These are phyloP conservation scores for Aulostomus chinensis DNA, from an alignment of 2,797 vertebrate species.

Conservation along the genomic window DNA sequence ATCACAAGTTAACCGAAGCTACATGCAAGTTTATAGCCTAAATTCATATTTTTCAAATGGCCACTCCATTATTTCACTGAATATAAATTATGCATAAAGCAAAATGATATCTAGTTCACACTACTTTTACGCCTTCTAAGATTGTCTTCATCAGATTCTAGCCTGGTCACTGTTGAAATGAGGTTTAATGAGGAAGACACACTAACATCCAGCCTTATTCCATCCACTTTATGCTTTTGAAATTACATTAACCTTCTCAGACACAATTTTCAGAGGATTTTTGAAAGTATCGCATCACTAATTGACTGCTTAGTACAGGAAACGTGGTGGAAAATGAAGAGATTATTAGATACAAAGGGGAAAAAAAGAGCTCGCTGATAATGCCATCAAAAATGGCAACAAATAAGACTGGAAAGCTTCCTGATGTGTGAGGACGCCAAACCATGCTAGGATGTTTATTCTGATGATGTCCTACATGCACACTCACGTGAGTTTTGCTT, in stretches of 20 bases:
- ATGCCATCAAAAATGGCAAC: constrained; percentile 61
- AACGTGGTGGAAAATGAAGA: constrained; percentile 81
- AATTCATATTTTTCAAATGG: constrained; percentile 49
- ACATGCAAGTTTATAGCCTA: constrained; percentile 24
- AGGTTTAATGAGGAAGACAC: constrained; percentile 61
- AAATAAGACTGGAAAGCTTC: constrained; percentile 33
- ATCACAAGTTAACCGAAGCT: constrained; percentile 1
- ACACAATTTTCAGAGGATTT: constrained; percentile 61
- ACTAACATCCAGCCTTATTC: constrained; percentile 52
- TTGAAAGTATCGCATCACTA: constrained; percentile 75
- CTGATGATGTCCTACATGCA: constrained; percentile 5
- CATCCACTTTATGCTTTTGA: constrained; percentile 68
- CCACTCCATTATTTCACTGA: constrained; percentile 19
- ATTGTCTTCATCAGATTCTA: constrained; percentile 46
- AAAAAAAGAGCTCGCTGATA: constrained; percentile 63
- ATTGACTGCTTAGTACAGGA: constrained; percentile 78
- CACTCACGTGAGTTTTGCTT: constrained; percentile 45
- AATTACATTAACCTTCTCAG: constrained; percentile 79
- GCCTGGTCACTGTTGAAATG: constrained; percentile 28
- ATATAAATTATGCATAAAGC: constrained; percentile 40
- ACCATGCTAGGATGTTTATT: background rate
- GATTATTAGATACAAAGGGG: constrained; percentile 74
- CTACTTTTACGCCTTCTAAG: constrained; percentile 28
- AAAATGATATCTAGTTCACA: constrained; percentile 31
- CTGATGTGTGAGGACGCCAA: background rate